Percentiles rank a stretch among this genome's conserved stretches.
These are phyloP conservation scores for Thamnophis elegans DNA, from an alignment of 2,797 vertebrate genomes.

Conservation along the genomic window DNA sequence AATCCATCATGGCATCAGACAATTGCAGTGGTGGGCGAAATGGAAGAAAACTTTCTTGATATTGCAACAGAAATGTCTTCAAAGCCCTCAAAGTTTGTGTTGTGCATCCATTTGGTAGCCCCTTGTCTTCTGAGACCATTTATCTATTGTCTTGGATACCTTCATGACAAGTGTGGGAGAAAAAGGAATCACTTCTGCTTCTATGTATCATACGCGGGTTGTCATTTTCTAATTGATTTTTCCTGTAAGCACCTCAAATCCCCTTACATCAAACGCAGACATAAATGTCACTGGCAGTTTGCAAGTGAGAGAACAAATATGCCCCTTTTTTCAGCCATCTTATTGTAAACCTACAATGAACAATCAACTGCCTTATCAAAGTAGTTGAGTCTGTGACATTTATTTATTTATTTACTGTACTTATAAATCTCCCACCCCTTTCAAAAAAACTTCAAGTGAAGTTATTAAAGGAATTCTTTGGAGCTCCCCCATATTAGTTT, in stretches of 20 bases:
- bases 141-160: neutral
- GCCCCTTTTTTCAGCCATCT: neutral
- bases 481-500: neutral
- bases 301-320: neutral
- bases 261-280: constrained; percentile 1
- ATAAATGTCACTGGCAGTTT: neutral
- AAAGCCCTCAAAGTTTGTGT: neutral
- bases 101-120: neutral
- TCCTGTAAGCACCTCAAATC: neutral
- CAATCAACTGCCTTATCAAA: neutral
- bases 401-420: neutral
- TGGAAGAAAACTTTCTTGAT: constrained; percentile 10
- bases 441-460: neutral
- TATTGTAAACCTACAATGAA: neutral
- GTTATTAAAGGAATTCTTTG: neutral
- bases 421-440: neutral
- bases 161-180: neutral
- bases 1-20: constrained; percentile 20
- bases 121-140: neutral
- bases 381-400: neutral
- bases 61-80: neutral
- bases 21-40: neutral
- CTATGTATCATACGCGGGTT: neutral
- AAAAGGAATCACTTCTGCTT: neutral
- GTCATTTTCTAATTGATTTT: constrained; percentile 15